phyloP scores from a whole-genome alignment of 2,888 invertebrate species.

The Orgyia antiqua region DNA sequence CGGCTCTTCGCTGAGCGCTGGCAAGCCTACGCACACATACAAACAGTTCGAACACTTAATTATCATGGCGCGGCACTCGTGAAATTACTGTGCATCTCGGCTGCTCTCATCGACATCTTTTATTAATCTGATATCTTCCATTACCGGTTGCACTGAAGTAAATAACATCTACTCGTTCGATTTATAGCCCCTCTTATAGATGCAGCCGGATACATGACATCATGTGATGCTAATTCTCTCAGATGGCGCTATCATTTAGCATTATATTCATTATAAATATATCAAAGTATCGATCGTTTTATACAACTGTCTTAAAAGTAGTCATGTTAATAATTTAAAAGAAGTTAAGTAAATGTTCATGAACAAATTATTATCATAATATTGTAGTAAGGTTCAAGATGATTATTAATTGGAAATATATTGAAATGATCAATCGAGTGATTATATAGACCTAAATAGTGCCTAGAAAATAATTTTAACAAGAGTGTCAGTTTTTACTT shows the following conservation, averaged over 20 bases:
- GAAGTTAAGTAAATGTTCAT: too few relatives aligned
- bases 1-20: slow-evolving; percentile 27
- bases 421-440: too few relatives aligned
- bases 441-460: background rate
- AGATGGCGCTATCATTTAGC: slow-evolving; percentile 52
- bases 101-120: slow-evolving; percentile 63
- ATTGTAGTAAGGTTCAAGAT: background rate
- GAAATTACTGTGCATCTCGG: slow-evolving; percentile 66
- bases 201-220: slow-evolving; percentile 67
- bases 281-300: slow-evolving; percentile 40
- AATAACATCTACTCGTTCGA: slow-evolving; percentile 55
- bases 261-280: slow-evolving; percentile 54
- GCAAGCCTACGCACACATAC: slow-evolving; percentile 51
- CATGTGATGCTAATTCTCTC: slow-evolving; percentile 64
- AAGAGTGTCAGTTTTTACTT: too few relatives aligned
- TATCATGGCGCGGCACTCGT: slow-evolving; percentile 65
- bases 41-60: slow-evolving; percentile 61
- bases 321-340: too few relatives aligned
- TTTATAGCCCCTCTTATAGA: slow-evolving; percentile 55
- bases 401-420: background rate
- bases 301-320: slow-evolving; percentile 18
- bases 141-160: slow-evolving; percentile 61
- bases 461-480: background rate
- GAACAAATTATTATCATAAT: too few relatives aligned
- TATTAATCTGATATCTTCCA: slow-evolving; percentile 66